Base-by-base conservation (phyloP, 2,888 invertebrate species). In the Drosophila peninsularis region DNA sequence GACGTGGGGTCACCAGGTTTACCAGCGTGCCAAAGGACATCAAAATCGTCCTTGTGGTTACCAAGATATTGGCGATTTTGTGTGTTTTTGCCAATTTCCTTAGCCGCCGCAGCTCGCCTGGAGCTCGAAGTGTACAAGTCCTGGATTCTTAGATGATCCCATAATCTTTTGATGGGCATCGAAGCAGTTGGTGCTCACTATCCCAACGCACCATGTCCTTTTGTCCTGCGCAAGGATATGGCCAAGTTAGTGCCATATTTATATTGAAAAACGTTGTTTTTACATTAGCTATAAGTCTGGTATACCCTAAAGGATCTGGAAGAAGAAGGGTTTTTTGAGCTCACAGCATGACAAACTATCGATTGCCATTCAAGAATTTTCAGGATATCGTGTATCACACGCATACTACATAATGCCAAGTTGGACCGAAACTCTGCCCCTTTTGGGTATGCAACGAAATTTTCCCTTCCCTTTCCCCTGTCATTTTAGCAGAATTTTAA, bases 371-470 rank as follows among this genome's bases (percentile, higher is more conserved):
- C 10, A 32, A 30, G 17, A 7, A 47, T 30, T 27, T 45, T 5
- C n/a, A 27, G 45, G n/a, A 45, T 44, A 27, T 2, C n/a, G 3
- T 10, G 5, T 45, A 2, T 45, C 7, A 5, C 27, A 4, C n/a
- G 0, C 7, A 9, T 4, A 9, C n/a, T 27, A n/a, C 5, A 17
- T 14, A 11, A 11, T 6, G 19, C 3, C 32, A 32, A 19, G 3
- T 13, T 49, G 3, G 1, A 14, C 32, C 13, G 32, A 13, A 34
- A 34, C 6, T 0, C 7, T 32, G 19, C 32, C 9, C 49, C 49
- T 50, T 32, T 32, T 32, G 32, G 32, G 5, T 49, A 49, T 49
- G 49, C 49, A 49, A 49, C 17, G 1, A 32, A 32, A 19, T n/a
- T n/a, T n/a, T n/a, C n/a, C n/a, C n/a, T n/a, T n/a, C n/a, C n/a